Percentiles rank a stretch among this genome's conserved stretches.
phyloP scores from a whole-genome alignment of 2,797 vertebrate species.

The Amniataba percoides region DNA sequence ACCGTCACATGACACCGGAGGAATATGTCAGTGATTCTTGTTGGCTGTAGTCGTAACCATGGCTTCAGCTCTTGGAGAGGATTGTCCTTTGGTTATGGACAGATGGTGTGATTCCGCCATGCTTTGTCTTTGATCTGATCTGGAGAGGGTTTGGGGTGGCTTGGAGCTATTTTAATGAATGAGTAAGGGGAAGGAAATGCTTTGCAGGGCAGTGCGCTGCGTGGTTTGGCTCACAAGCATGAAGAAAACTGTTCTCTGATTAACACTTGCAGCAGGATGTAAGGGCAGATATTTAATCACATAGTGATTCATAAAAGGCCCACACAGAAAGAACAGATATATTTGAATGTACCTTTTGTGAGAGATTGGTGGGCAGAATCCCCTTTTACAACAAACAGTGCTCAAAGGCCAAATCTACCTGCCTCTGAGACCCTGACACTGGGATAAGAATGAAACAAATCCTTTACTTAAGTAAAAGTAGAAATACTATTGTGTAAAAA shows the following conservation, averaged over 20 bases:
- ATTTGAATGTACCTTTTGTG: background rate
- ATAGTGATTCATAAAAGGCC: constrained; percentile 28
- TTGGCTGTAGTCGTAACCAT: constrained; percentile 41
- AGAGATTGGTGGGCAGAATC: constrained; percentile 6
- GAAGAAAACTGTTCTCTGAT: constrained; percentile 47
- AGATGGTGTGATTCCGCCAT: constrained; percentile 74
- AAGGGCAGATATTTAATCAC: constrained; percentile 46
- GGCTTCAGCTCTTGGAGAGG: constrained; percentile 60
- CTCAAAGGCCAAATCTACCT: constrained; percentile 32
- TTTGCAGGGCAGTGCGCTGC: constrained; percentile 72
- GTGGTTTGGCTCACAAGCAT: constrained; percentile 63
- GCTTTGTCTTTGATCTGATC: constrained; percentile 79
- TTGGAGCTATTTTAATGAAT: constrained; percentile 83
- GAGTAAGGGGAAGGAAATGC: constrained; percentile 88
- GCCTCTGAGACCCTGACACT: background rate
- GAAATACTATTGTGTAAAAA: background rate
- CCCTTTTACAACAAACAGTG: constrained; percentile 1
- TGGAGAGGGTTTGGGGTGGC: constrained; percentile 71
- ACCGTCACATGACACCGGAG: constrained; percentile 26
- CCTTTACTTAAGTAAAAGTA: background rate
- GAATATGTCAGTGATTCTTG: constrained; percentile 29
- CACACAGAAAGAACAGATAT: constrained; percentile 5
- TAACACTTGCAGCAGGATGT: constrained; percentile 45
- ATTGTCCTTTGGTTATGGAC: constrained; percentile 76
- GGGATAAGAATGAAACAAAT: background rate